Evolutionary conservation across 2,113 vertebrate genomes (phyloP), one percentile per base, ranked within the genome.

Genomic region (Pontoporia blainvillei): DNA sequence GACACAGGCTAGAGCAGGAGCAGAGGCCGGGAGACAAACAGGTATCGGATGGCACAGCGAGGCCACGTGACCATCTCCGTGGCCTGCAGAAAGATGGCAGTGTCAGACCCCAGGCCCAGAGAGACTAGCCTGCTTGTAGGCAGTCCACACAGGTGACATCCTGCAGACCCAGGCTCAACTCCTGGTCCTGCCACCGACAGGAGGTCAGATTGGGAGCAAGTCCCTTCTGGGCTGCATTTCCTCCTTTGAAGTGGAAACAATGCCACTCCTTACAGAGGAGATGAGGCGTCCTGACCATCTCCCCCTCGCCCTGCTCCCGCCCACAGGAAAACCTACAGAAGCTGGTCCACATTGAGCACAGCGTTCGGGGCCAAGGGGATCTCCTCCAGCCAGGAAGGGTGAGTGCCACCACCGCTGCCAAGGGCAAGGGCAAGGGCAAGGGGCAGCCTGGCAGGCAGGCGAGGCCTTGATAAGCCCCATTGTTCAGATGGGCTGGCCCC

Each of bases 331-430:
- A 99, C 97, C 91, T 99, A 96, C 99, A 99, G 98, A 99, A 99
- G 95, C 98, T 99, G 98, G 99, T 99, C 95, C 99, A 99, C 97
- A 99, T 99, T 13, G 99, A 99, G 95, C 99, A 99, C 98, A 99
- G 99, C 3, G 98, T 99, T 82, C 99, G 97, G 90, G 99, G 99
- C 90, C 99, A 99, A 98, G 99, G 98, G 0, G 97, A 99, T 89
- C 98, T 99, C 78, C 98, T 99, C 94, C 99, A 99, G 98, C 99
- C 99, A 27, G 99, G 99, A 98, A 99, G 99, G 99, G 99, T 99
- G 98, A 99, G 99, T 98, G 94, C 97, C 81, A 49, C 96, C 36
- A 36, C 69, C 46, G 54, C 52, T 17, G 52, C 23, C 18, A 11
- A 12, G 72, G 95, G 75, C 72, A 62, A 91, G 72, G 94, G 75